phyloP scores from a whole-genome alignment of 2,113 vertebrate species.

The human (Homo sapiens) region DNA sequence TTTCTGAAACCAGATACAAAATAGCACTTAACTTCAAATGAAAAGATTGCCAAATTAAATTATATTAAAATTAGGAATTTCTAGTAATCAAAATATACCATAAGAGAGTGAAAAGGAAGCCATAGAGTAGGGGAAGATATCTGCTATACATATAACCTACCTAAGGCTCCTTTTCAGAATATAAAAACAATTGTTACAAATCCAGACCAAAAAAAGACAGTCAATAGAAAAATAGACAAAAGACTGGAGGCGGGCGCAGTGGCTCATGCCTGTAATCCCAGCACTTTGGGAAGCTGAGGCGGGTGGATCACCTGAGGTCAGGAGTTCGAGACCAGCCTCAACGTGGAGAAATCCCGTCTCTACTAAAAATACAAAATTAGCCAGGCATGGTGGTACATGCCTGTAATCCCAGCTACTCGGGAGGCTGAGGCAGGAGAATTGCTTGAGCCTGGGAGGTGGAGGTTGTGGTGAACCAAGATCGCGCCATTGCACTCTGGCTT shows the following conservation, averaged over 20 bases:
- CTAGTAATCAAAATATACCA: not conserved
- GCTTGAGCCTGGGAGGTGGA: no score
- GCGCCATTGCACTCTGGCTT: no score
- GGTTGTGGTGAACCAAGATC: no score
- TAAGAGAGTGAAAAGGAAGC: not conserved
- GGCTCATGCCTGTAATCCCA: no score
- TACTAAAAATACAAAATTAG: no score
- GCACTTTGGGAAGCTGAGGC: no score
- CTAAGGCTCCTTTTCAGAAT: not conserved
- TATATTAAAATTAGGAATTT: not conserved
- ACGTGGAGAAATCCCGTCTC: no score
- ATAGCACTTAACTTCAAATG: not conserved
- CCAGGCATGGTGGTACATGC: no score
- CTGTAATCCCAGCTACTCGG: no score
- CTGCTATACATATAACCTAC: not conserved
- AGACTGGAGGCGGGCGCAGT: not conserved
- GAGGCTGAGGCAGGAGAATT: no score
- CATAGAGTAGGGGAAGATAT: not conserved
- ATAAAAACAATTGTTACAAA: not conserved
- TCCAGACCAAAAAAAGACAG: not conserved
- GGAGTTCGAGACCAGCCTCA: no score
- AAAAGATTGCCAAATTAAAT: not conserved
- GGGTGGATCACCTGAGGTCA: no score
- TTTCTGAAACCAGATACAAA: not conserved
- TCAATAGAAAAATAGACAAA: not conserved